A percentile compares a stretch with the other conserved stretches of the same genome.
Conservation (phyloP, 2,797 vertebrate genomes). For the Orestias chungarensis region DNA sequence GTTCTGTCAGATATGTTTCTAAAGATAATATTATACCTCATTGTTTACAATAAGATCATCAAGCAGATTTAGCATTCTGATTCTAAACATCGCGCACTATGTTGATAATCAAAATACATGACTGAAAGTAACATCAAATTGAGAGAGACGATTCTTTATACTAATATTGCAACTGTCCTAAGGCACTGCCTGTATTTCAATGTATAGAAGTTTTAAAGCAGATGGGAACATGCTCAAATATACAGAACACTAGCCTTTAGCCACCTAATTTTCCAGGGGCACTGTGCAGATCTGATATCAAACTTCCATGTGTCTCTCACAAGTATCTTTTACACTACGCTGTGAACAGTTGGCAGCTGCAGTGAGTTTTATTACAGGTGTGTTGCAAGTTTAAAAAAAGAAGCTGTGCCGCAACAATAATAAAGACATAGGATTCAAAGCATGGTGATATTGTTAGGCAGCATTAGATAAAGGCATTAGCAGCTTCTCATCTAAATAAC, state of each 20-base stretch:
- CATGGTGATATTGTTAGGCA: slow-evolving; percentile 25
- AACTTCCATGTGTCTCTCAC: not conserved
- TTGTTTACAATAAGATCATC: not conserved
- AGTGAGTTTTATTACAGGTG: not conserved
- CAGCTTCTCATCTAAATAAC: slow-evolving; percentile 10
- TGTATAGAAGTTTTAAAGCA: slow-evolving; percentile 16
- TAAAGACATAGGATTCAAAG: slow-evolving; percentile 17
- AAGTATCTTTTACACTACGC: not conserved
- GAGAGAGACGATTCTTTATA: slow-evolving; percentile 3
- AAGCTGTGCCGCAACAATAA: slow-evolving; percentile 3
- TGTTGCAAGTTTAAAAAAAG: slow-evolving; percentile 10
- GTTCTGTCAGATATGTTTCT: not conserved
- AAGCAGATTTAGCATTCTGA: not conserved
- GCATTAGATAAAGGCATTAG: slow-evolving; percentile 18
- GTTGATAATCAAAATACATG: not conserved
- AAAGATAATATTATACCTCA: not conserved
- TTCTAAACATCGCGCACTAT: not conserved
- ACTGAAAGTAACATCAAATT: not conserved
- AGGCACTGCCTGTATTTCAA: not conserved
- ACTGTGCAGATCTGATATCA: not conserved
- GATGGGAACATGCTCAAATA: slow-evolving; percentile 26
- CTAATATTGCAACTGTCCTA: not conserved
- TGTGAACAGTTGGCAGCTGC: not conserved
- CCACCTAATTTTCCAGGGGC: not conserved
- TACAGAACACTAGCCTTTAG: slow-evolving; percentile 11